Evolutionary conservation across 2,113 vertebrate species (phyloP).

Genomic region (Callipepla californica): DNA sequence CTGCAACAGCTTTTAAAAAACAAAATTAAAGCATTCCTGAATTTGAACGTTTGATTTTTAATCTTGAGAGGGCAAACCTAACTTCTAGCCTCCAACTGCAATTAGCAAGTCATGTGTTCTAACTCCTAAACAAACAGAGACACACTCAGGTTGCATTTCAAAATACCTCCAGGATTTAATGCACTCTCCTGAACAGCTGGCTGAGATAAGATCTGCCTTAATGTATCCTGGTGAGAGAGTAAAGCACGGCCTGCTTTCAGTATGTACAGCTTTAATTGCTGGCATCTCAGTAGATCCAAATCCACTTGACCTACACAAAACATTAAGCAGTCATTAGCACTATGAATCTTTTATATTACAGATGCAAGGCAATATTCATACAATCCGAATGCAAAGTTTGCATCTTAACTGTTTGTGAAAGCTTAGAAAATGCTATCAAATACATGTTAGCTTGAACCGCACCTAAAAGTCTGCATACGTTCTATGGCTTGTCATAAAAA

Average conservation of each 20-base stretch:
- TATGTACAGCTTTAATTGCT: conserved; percentile 94
- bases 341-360: not conserved
- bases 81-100: not conserved
- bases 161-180: conserved; percentile 81
- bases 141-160: not conserved
- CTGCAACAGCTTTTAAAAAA: not conserved
- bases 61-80: not conserved
- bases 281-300: conserved; percentile 89
- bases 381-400: not conserved
- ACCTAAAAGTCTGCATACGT: not conserved
- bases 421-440: not conserved
- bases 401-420: not conserved
- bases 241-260: conserved; percentile 93
- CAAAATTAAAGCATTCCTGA: not conserved
- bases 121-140: not conserved
- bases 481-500: not conserved
- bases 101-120: not conserved
- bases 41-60: not conserved
- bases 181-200: conserved; percentile 87
- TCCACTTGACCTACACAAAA: conserved; percentile 90
- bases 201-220: conserved; percentile 95
- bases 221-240: conserved; percentile 94
- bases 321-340: not conserved
- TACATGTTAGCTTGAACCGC: not conserved
- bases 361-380: not conserved